These are phyloP conservation scores for Coenonympha arcania DNA, from an alignment of 2,888 invertebrate genomes.

Conservation along the genomic window DNA sequence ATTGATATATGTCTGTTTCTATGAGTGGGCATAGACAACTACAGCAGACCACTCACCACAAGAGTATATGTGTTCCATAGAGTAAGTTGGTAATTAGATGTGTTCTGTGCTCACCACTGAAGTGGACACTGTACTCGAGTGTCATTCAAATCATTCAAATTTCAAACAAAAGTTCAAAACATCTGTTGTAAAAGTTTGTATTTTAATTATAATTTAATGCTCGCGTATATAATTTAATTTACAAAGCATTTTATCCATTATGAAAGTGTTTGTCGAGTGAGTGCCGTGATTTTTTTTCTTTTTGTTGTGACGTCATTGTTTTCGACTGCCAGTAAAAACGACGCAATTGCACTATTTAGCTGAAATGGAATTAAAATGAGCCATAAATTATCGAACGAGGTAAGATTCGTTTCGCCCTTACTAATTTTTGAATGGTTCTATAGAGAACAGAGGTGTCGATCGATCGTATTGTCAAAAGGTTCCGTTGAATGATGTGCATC, in stretches of 20 bases:
- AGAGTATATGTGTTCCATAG: no score
- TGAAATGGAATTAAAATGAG: conserved; percentile 72
- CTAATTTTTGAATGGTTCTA: background rate
- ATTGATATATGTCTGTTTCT: no score
- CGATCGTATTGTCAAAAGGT: conserved; percentile 32
- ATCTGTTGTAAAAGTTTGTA: conserved; percentile 68
- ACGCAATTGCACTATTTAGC: conserved; percentile 75
- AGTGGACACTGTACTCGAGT: conserved; percentile 31
- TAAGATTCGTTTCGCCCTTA: conserved; percentile 35
- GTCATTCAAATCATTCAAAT: no score
- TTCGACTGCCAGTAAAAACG: conserved; percentile 73
- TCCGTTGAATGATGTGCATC: conserved; percentile 50
- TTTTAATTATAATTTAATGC: conserved; percentile 54
- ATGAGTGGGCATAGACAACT: no score
- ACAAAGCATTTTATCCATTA: conserved; percentile 30
- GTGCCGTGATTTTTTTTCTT: conserved; percentile 53
- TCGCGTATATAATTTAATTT: conserved; percentile 17
- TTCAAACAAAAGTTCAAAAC: conserved; percentile 57
- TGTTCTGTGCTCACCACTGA: no score
- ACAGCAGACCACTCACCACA: no score
- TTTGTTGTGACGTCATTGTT: conserved; percentile 75
- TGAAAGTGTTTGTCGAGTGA: conserved; percentile 40
- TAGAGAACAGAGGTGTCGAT: conserved; percentile 17
- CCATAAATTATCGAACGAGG: conserved; percentile 57
- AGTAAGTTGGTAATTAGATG: no score